Conservation (phyloP, 1,140 invertebrate genomes). For the Lordiphosa collinella region DNA sequence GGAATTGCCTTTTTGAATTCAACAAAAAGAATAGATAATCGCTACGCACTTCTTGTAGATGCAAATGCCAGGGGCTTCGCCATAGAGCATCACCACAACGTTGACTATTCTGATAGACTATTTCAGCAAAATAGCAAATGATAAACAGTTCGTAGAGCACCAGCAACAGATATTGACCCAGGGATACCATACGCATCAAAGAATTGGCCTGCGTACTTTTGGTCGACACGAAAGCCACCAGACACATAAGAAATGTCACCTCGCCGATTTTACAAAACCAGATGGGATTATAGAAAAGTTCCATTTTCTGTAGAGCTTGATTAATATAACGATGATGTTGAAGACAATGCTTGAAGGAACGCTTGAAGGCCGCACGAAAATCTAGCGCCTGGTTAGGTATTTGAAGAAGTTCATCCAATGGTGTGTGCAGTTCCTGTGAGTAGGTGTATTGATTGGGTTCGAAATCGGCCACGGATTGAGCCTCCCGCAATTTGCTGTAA, state of each 20-base stretch:
- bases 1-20: slow-evolving; percentile 48
- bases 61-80: slow-evolving; percentile 67
- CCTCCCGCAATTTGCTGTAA: slow-evolving; percentile 28
- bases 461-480: slow-evolving; percentile 37
- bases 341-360: slow-evolving; percentile 39
- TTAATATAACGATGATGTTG: slow-evolving; percentile 58
- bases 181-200: slow-evolving; percentile 56
- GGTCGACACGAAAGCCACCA: slow-evolving; percentile 62
- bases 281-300: slow-evolving; percentile 62
- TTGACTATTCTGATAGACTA: slow-evolving; percentile 64
- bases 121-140: slow-evolving; percentile 70
- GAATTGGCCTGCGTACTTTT: slow-evolving; percentile 65
- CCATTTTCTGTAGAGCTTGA: slow-evolving; percentile 41
- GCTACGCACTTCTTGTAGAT: slow-evolving; percentile 46
- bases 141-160: slow-evolving; percentile 65
- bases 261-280: slow-evolving; percentile 69
- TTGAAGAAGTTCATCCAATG: slow-evolving; percentile 20
- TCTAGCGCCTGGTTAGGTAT: not conserved
- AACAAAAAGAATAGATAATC: slow-evolving; percentile 63
- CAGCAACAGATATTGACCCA: slow-evolving; percentile 62
- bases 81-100: slow-evolving; percentile 65
- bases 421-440: slow-evolving; percentile 28
- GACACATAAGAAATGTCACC: slow-evolving; percentile 67
- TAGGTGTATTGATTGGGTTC: slow-evolving; percentile 60
- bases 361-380: slow-evolving; percentile 36